Percentiles rank a stretch among this genome's conserved stretches.
phyloP scores from a whole-genome alignment of 1,140 invertebrate genomes.

The Sarcophaga peregrina region DNA sequence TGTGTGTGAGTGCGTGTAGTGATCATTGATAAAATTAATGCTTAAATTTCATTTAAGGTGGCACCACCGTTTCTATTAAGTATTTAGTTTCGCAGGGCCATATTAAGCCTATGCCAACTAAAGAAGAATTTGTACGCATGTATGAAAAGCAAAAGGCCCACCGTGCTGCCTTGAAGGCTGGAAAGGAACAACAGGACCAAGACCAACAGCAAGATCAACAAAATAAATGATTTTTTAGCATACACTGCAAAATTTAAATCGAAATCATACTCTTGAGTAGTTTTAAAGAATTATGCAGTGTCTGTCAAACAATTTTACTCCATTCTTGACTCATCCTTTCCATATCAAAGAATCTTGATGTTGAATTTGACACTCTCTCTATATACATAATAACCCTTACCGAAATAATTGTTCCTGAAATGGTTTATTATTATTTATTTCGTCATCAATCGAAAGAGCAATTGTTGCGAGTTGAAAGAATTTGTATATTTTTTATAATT shows the following conservation, averaged over 20 bases:
- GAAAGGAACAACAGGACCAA: not conserved
- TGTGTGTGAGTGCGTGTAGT: not conserved
- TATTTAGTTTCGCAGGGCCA: conserved; percentile 74
- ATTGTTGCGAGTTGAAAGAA: not conserved
- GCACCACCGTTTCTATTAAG: conserved; percentile 77
- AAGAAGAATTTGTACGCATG: conserved; percentile 70
- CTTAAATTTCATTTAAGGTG: conserved; percentile 64
- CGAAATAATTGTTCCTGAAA: not conserved
- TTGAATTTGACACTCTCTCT: too few relatives aligned
- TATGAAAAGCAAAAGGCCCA: conserved; percentile 69
- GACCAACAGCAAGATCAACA: not conserved
- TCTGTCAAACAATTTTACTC: not conserved
- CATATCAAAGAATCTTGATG: too few relatives aligned
- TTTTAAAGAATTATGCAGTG: not conserved
- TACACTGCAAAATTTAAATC: conserved; percentile 34
- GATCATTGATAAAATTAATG: too few relatives aligned
- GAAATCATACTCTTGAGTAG: not conserved
- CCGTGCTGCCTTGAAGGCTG: conserved; percentile 47
- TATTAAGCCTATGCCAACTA: conserved; percentile 73
- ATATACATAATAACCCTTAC: too few relatives aligned
- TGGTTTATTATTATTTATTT: conserved; percentile 2
- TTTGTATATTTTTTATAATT: conserved; percentile 13
- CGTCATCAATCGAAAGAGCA: not conserved
- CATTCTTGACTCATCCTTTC: too few relatives aligned
- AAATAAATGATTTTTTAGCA: conserved; percentile 22